A percentile compares a stretch with the other conserved stretches of the same genome.
These are phyloP conservation scores for Ictidomys tridecemlineatus DNA, from an alignment of 2,113 vertebrate genomes.

Conservation along the genomic window DNA sequence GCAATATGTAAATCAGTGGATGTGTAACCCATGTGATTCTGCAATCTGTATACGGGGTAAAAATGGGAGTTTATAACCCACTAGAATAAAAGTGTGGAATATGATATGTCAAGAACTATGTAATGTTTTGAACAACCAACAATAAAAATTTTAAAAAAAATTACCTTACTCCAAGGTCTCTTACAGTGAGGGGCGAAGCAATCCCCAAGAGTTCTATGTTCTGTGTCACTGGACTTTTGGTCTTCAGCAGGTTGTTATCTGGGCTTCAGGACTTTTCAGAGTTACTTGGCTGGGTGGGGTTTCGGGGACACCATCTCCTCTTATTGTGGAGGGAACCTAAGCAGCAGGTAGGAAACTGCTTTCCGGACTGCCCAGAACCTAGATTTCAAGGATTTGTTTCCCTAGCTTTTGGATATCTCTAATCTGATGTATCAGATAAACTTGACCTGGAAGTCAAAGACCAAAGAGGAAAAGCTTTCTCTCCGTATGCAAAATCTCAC, in stretches of 20 bases:
- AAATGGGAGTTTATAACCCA: too few relatives aligned
- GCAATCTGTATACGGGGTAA: too few relatives aligned
- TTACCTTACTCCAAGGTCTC: background rate
- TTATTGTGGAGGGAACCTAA: background rate
- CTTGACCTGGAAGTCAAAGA: background rate
- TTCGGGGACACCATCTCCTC: fast-evolving
- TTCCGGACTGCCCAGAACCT: background rate
- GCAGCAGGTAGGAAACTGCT: background rate
- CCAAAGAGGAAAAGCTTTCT: background rate
- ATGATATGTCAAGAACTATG: too few relatives aligned
- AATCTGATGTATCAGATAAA: background rate
- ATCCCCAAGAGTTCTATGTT: background rate
- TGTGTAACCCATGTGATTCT: too few relatives aligned
- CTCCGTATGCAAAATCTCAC: background rate
- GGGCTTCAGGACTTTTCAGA: background rate
- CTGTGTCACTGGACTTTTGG: background rate
- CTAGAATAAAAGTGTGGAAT: too few relatives aligned
- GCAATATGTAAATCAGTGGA: too few relatives aligned
- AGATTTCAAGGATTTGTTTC: background rate
- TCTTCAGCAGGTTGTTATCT: fast-evolving
- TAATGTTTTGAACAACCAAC: too few relatives aligned
- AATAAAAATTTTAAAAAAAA: background rate
- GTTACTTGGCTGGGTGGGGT: fast-evolving
- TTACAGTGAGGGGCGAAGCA: background rate
- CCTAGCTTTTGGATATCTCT: background rate